Conservation (phyloP, 2,797 vertebrate genomes). For the Toxotes lorentzi region DNA sequence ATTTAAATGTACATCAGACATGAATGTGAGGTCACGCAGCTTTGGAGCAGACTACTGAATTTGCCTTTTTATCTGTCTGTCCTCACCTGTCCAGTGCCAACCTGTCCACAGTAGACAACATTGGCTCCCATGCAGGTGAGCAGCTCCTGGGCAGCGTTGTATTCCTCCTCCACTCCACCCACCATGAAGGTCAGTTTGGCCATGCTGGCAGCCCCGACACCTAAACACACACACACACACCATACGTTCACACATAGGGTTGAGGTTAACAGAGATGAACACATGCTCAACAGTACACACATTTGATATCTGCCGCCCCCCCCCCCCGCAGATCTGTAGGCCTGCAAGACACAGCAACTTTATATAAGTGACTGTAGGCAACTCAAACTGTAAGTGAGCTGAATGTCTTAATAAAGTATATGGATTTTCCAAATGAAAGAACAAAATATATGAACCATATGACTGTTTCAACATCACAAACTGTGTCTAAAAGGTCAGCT, state of each 20-base stretch:
- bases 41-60: constrained; percentile 14
- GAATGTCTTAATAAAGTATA: constrained; percentile 16
- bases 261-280: constrained; percentile 4
- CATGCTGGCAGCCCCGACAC: constrained; percentile 93
- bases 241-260: constrained; percentile 33
- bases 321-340: not conserved
- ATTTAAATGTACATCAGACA: not conserved
- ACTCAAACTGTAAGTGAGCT: not conserved
- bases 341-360: not conserved
- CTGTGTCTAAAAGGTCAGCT: constrained; percentile 67
- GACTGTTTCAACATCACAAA: constrained; percentile 53
- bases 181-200: constrained; percentile 98
- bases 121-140: constrained; percentile 95
- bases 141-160: constrained; percentile 92
- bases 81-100: constrained; percentile 93
- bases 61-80: not conserved
- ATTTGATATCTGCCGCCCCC: not conserved
- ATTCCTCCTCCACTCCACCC: constrained; percentile 93
- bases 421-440: constrained; percentile 38
- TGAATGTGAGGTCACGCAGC: not conserved
- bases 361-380: not conserved
- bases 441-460: constrained; percentile 44
- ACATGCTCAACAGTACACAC: not conserved
- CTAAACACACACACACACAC: constrained; percentile 76
- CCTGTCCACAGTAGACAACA: constrained; percentile 92